These are phyloP conservation scores for Numida meleagris DNA, from an alignment of 2,113 vertebrate species.

Conservation along the genomic window DNA sequence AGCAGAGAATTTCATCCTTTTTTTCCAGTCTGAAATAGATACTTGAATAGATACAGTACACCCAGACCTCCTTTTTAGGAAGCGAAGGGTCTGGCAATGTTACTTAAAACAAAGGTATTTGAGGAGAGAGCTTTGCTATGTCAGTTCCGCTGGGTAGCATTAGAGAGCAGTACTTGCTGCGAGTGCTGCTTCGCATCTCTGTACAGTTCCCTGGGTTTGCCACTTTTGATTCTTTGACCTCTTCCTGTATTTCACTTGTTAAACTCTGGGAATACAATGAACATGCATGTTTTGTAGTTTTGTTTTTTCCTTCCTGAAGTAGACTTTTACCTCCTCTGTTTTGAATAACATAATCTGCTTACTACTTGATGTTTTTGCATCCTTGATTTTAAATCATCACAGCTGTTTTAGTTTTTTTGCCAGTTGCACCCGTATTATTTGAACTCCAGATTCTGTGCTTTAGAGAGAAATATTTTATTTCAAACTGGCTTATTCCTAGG, in stretches of 20 bases:
- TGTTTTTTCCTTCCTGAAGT: background rate
- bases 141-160: background rate
- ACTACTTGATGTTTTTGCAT: background rate
- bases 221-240: background rate
- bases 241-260: background rate
- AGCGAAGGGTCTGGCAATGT: background rate
- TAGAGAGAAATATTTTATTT: background rate
- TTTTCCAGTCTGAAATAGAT: background rate
- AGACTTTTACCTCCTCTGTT: background rate
- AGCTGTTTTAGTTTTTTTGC: background rate
- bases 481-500: background rate
- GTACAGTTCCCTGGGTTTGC: background rate
- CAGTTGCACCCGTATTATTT: background rate
- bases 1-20: background rate
- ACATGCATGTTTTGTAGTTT: background rate
- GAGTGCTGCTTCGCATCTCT: background rate
- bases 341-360: background rate
- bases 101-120: background rate
- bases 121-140: background rate
- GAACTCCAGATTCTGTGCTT: background rate
- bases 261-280: background rate
- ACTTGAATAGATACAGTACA: background rate
- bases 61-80: background rate
- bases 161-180: too few species aligned
- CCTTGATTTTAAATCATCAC: background rate